Evolutionary conservation across 2,888 invertebrate species (phyloP), one percentile per base, ranked within the genome.

Genomic region (Aphrophora alni): DNA sequence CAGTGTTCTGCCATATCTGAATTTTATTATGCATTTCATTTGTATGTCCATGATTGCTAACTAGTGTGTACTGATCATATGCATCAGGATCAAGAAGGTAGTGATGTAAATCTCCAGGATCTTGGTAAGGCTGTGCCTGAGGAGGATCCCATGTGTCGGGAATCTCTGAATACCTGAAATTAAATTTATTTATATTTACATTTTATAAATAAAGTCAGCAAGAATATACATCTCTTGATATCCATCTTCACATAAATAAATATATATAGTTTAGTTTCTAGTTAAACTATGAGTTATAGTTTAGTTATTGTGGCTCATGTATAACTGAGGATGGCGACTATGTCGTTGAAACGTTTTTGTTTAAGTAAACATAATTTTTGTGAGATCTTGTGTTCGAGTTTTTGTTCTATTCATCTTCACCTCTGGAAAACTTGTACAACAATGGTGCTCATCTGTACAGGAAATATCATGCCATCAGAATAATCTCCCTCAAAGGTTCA

Each of bases 131-230:
- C 87, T 95, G 95, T 0, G 96, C 94, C 75, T 93, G 92, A 70
- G 99, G 99, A 0, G 96, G 94, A 83, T 95, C 95, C 98, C 98
- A 99, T 87, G 97, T 94, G 85, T 96, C 94, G 10, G 97, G 95
- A 84, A 98, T 97, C 85, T 94, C 93, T 83, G 95, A 94, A 90
- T 95, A 97, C 86, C 94, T 94, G 84, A 0, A 82, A 44, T 77
- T 38, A 59, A 24, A 70, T 17, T 70, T 27, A 69, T n/a, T n/a
- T n/a, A n/a, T n/a, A n/a, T n/a, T n/a, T n/a, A n/a, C 17, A 70
- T 28, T 69, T 33, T 12, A 28, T 7, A 38, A 59, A 59, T 10
- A 69, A 10, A 17, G 70, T 69, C 21, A 21, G 8, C 10, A 12
- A 10, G 17, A 10, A 44, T 44, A 44, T 12, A 44, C 10, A 44